Evolutionary conservation across 2,797 vertebrate genomes (phyloP), one percentile per base, ranked within the genome.

Genomic region (Pseudotriccus pelzelni): DNA sequence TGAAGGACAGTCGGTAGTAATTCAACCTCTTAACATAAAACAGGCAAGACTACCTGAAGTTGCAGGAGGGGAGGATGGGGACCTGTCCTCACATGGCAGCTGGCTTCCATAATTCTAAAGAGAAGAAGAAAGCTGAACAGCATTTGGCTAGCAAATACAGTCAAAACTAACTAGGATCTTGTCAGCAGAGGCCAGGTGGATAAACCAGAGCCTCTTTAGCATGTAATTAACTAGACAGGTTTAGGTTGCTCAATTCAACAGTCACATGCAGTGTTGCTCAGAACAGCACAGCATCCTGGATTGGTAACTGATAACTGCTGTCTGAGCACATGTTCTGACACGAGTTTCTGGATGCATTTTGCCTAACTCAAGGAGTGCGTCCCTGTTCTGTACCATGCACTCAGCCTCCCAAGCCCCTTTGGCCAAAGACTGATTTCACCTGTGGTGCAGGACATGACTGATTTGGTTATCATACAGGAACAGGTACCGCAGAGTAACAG

Each of bases 41-140:
- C 6, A 28, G 24, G 24, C 47, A 63, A 67, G 50, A 76, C 85
- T 96, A 98, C 98, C 98, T 94, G 98, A 98, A 62, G 92, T 64
- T 59, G 98, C 94, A 25, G 64, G 86, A 1, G 63, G 63, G 47
- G 62, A 69, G 18, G 98, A 98, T 56, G 98, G 97, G 53, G 68
- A 72, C 73, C 21, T 96, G 67, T 98, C 96, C 3, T 80, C 18
- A 0, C 98, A 98, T 0, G 25, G 21, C 62, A 98, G 58, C 55
- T 87, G 84, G 75, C 96, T 98, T 73, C 98, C 98, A 3, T 96
- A 82, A 79, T 81, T 94, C 97, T 97, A 64, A 70, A 90, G 44
- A 87, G 73, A 82, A 84, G 28, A 75, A 76, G 59, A 87, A 86
- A 82, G 68, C 32, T 75, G 67, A 79, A 70, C 50, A 88, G 7